phyloP scores from a whole-genome alignment of 2,113 vertebrate genomes.

The Abramis brama region DNA sequence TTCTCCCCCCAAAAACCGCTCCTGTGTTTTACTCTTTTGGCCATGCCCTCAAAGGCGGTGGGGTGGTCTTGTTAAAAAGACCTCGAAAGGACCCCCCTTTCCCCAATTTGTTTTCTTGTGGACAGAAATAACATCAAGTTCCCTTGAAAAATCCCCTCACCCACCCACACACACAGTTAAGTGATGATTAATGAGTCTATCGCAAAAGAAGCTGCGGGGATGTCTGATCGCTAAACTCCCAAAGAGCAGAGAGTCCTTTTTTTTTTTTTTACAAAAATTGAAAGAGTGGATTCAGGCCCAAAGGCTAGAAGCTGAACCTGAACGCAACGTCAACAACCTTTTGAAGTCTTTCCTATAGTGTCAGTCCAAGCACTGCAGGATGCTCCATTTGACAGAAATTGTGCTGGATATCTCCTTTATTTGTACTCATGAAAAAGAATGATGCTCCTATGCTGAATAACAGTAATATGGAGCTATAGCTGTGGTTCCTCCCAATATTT shows the following conservation, averaged over 20 bases:
- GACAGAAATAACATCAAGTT: slow-evolving; percentile 72
- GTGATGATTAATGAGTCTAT: slow-evolving; percentile 66
- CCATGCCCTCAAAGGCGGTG: slow-evolving; percentile 61
- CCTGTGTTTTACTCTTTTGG: slow-evolving; percentile 68
- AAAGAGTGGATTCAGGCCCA: slow-evolving; percentile 56
- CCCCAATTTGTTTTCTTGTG: slow-evolving; percentile 55
- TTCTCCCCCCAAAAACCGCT: slow-evolving; percentile 65
- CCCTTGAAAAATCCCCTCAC: slow-evolving; percentile 35
- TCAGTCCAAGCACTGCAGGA: slow-evolving; percentile 66
- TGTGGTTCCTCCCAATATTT: not conserved
- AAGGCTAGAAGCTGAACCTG: slow-evolving; percentile 65
- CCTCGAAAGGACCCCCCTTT: slow-evolving; percentile 66
- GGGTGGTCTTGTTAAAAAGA: slow-evolving; percentile 69
- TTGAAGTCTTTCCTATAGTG: slow-evolving; percentile 53
- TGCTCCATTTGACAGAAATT: slow-evolving; percentile 30
- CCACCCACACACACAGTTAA: slow-evolving; percentile 73
- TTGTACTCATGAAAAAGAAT: slow-evolving; percentile 43
- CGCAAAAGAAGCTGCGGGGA: slow-evolving; percentile 63
- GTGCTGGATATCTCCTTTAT: slow-evolving; percentile 26
- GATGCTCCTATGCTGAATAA: not conserved
- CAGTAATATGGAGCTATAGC: not conserved
- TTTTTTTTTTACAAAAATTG: not conserved
- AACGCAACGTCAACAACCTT: slow-evolving; percentile 61
- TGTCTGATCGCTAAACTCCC: slow-evolving; percentile 69
- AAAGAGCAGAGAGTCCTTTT: slow-evolving; percentile 54